phyloP scores from a whole-genome alignment of 2,797 vertebrate genomes.

The Kryptolebias ocellatus region DNA sequence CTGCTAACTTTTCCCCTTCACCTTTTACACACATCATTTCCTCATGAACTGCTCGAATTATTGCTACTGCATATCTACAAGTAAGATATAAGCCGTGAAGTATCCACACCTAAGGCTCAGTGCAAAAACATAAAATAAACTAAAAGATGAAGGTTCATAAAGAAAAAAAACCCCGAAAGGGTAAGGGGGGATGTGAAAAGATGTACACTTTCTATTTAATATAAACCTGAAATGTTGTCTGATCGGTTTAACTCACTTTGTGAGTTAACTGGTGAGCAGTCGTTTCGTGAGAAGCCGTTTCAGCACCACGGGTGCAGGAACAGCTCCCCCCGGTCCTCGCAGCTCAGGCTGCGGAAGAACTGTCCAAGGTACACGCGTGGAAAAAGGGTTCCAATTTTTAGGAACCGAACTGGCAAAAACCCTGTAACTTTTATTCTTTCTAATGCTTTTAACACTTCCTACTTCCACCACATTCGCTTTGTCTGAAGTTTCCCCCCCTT shows the following conservation, averaged over 20 bases:
- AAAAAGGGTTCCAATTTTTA: too few species aligned
- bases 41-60: conserved; percentile 7
- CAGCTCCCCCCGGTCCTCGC: conserved; percentile 65
- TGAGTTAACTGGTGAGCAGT: too few species aligned
- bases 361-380: conserved; percentile 54
- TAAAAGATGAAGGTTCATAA: background rate
- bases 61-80: conserved; percentile 30
- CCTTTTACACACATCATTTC: conserved; percentile 14
- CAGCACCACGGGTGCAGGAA: conserved; percentile 70
- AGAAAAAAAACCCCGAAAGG: too few species aligned
- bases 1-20: conserved; percentile 52
- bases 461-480: background rate
- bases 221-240: background rate
- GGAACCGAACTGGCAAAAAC: background rate
- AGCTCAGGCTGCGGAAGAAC: conserved; percentile 51
- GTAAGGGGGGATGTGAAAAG: too few species aligned
- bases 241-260: conserved; percentile 24
- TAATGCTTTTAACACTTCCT: conserved; percentile 2
- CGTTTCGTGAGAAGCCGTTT: conserved; percentile 47
- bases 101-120: conserved; percentile 37
- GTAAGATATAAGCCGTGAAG: conserved; percentile 39
- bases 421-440: conserved; percentile 36
- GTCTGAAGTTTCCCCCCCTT: conserved; percentile 63
- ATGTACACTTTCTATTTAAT: too few species aligned
- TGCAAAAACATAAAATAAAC: conserved; percentile 28